Base-by-base conservation (phyloP, 64 coral and sea anemone genomes). In the Acropora tenuis region DNA sequence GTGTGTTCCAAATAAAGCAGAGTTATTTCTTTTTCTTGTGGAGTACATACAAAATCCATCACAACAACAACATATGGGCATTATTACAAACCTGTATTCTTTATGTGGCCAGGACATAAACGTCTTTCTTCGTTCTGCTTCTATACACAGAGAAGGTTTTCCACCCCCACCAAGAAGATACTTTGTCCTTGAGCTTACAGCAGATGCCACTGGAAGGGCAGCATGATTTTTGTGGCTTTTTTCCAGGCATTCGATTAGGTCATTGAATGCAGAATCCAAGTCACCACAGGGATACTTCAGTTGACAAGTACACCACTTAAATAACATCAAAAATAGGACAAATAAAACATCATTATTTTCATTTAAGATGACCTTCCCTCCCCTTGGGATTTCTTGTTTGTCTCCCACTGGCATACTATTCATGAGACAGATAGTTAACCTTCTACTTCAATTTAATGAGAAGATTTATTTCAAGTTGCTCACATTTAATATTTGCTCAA, bases 51-150 rank as follows among this genome's bases (percentile, higher is more conserved):
- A 30, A 30, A 30, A 30, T 30, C 0, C 30, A 30, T 30, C 30
- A 30, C 30, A 30, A 30, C 30, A 30, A 30, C 30, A 7, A 55
- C 0, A 10, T 7, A 55, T 0, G 52, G 52, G 5, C 52, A 1
- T 5, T 55, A 7, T 10, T 0, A 16, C 47, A 41, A 91, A 97
- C 91, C 92, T 99, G 69, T 99, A 99, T 71, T 99, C 92, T 76
- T 88, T 93, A 49, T 99, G 97, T 63, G 97, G 97, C 97, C 97
- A 99, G 19, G 94, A 89, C 3, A 78, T 77, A 79, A 99, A 99
- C 3, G 97, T 96, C 86, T 99, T 92, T 79, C 97, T 88, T 47
- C 97, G 63, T 18, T 89, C 91, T 79, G 94, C 88, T 79, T 99
- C 97, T 16, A 95, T 67, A 88, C 90, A 99, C 97, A 99, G 94